These are phyloP conservation scores for Cyanistes caeruleus DNA, from an alignment of 2,113 vertebrate genomes.

Conservation along the genomic window DNA sequence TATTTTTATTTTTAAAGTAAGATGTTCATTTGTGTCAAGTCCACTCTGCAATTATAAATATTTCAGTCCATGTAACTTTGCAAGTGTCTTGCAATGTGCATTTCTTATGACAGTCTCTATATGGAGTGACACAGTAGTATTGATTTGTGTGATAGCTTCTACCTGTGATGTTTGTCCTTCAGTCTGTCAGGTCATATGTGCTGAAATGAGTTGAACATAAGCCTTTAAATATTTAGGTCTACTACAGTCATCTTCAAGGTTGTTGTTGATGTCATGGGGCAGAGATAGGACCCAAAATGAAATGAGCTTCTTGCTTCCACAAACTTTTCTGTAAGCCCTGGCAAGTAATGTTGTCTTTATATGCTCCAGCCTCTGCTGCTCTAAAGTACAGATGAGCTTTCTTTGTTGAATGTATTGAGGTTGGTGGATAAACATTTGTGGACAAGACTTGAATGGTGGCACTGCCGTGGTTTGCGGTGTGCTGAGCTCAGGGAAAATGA, in stretches of 20 bases:
- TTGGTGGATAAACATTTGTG: not conserved
- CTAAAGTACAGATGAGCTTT: not conserved
- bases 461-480: not conserved
- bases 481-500: not conserved
- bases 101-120: not conserved
- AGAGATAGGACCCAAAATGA: not conserved
- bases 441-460: not conserved
- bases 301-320: not conserved
- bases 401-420: not conserved
- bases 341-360: not conserved
- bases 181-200: not conserved
- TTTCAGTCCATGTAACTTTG: conserved; percentile 9
- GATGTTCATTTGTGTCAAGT: not conserved
- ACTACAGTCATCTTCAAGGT: not conserved
- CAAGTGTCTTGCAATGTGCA: not conserved
- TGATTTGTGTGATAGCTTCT: not conserved
- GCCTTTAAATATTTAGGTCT: conserved; percentile 22
- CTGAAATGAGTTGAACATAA: not conserved
- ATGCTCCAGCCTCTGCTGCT: not conserved
- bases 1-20: not conserved
- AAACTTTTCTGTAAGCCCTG: not conserved
- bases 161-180: conserved; percentile 20
- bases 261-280: not conserved
- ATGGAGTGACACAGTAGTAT: not conserved
- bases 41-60: not conserved